Base-by-base conservation (phyloP, 2,888 invertebrate species). In the Protonemura montana region DNA sequence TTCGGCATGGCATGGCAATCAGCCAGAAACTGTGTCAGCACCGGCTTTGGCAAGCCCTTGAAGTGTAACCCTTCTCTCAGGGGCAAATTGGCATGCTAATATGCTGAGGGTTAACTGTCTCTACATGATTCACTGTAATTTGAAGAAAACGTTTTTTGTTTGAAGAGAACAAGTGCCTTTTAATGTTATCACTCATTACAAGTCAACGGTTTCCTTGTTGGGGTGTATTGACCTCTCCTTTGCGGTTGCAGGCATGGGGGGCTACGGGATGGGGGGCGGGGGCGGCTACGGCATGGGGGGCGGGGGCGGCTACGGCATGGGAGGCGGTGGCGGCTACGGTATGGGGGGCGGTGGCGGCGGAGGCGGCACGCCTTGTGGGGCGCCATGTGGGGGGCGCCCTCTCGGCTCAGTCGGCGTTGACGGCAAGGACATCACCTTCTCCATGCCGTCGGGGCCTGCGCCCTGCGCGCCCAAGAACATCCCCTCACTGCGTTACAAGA, bases 401-500 rank as follows among this genome's bases (percentile, higher is more conserved):
- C 21, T 84, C 13, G 84, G 84, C 26, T 29, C 28, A 21, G 84
- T 84, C 7, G 84, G 76, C 27, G 27, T 84, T 16, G 84, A 59
- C 29, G 59, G 30, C 59, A 30, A 59, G 27, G 26, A 13, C 76
- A 84, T 84, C 27, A 26, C 26, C 16, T 84, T 84, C 84, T 59
- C 84, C 13, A 84, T 84, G 84, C 84, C 84, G 5, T 26, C 59
- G 84, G 28, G 29, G 29, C 28, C 30, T 13, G 59, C 28, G n/a
- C 28, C 28, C 3, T 30, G 29, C 13, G 81, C 6, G 10, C 28
- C 81, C 6, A 29, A 59, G 84, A 59, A 59, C 59, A 59, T 59
- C 13, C 84, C 84, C 59, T 59, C 76, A 7, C 59, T 84, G 27
- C 41, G 84, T 16, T 84, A 84, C 76, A 84, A 84, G 84, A 84